These are phyloP conservation scores for Halictus rubicundus DNA, from an alignment of 1,140 invertebrate species.

Conservation along the genomic window DNA sequence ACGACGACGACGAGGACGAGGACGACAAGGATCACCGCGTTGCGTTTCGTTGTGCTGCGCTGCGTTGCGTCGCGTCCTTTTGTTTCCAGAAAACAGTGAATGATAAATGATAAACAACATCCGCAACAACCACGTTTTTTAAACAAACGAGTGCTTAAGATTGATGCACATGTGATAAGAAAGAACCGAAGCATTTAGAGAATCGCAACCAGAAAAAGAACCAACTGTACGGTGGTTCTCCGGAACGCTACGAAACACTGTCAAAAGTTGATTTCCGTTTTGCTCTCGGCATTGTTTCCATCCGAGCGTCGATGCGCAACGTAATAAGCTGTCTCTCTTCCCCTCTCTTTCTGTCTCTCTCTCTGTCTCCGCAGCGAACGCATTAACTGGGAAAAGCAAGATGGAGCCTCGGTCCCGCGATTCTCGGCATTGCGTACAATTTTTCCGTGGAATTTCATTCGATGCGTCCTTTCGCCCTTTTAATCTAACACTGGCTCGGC, in stretches of 20 bases:
- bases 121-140: conserved; percentile 38
- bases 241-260: conserved; percentile 6
- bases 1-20: neutral
- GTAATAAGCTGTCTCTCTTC: conserved; percentile 63
- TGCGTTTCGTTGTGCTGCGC: neutral
- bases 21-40: neutral
- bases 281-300: conserved; percentile 41
- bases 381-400: conserved; percentile 43
- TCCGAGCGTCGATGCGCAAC: conserved; percentile 53
- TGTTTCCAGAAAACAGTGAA: conserved; percentile 5
- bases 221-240: conserved; percentile 25
- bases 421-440: conserved; percentile 35
- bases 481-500: conserved; percentile 30
- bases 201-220: conserved; percentile 13
- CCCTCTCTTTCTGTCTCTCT: too few species aligned
- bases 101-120: conserved; percentile 2
- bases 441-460: conserved; percentile 25
- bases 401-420: conserved; percentile 59
- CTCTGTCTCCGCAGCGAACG: conserved; percentile 21
- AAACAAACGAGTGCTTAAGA: conserved; percentile 25
- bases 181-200: conserved; percentile 43
- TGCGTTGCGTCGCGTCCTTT: conserved; percentile 2
- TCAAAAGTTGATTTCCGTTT: conserved; percentile 28
- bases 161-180: conserved; percentile 50
- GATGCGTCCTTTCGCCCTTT: conserved; percentile 7